phyloP scores from a whole-genome alignment of 2,113 vertebrate species.

The Tricholaema leucomelas region DNA sequence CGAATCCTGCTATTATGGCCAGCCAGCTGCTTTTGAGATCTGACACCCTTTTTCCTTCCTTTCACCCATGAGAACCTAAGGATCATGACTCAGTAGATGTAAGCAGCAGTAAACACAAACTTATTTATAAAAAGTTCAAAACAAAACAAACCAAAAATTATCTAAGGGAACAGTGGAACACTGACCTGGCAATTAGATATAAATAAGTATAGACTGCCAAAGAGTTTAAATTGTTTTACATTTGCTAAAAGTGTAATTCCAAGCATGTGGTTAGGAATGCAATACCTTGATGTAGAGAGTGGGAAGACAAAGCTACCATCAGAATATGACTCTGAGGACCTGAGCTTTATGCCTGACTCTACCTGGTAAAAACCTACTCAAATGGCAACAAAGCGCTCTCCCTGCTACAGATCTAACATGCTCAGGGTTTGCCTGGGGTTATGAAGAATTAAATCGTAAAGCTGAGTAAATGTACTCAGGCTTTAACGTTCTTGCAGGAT shows the following conservation, averaged over 20 bases:
- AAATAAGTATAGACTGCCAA: background rate
- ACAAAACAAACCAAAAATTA: background rate
- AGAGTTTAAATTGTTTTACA: background rate
- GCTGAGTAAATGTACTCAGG: background rate
- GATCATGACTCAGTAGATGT: background rate
- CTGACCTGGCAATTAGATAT: background rate
- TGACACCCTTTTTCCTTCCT: background rate
- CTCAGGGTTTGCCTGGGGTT: background rate
- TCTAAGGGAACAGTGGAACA: background rate
- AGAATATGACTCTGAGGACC: fast-evolving
- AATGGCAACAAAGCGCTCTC: background rate
- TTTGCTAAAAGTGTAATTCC: background rate
- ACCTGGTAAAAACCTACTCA: background rate
- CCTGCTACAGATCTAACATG: background rate
- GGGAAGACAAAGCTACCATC: background rate
- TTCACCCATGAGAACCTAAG: background rate
- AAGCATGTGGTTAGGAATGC: background rate
- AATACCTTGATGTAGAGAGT: background rate
- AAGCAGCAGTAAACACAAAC: background rate
- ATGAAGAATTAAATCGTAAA: background rate
- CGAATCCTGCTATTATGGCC: background rate
- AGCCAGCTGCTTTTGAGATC: background rate
- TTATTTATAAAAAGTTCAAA: background rate
- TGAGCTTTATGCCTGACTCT: background rate
- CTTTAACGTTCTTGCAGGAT: background rate